phyloP scores from a whole-genome alignment of 2,888 invertebrate species.

The Crossocerus cetratus region DNA sequence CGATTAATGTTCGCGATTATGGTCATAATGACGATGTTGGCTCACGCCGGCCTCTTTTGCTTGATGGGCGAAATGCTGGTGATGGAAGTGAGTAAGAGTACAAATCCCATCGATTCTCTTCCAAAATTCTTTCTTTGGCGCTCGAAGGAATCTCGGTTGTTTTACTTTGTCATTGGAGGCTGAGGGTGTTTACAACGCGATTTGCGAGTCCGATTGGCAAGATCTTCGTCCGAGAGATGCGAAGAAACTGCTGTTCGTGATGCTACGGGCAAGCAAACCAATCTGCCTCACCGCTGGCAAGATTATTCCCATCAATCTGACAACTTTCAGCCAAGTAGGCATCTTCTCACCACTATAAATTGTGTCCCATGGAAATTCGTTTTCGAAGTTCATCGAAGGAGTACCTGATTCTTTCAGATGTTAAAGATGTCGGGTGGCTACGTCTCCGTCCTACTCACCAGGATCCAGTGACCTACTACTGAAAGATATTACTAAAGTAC shows the following conservation, averaged over 20 bases:
- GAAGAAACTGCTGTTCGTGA: constrained; percentile 14
- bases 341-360: background rate
- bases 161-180: constrained; percentile 22
- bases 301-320: constrained; percentile 19
- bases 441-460: constrained; percentile 10
- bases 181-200: constrained; percentile 12
- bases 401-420: constrained; percentile 11
- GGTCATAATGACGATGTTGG: background rate
- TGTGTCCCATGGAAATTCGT: no score
- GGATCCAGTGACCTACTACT: no score
- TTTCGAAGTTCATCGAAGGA: background rate
- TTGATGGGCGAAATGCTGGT: constrained; percentile 8
- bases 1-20: background rate
- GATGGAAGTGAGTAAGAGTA: background rate
- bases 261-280: constrained; percentile 13
- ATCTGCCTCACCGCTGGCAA: constrained; percentile 17
- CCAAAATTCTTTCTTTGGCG: constrained; percentile 3
- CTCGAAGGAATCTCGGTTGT: constrained; percentile 5
- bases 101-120: background rate
- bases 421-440: constrained; percentile 20
- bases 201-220: constrained; percentile 14
- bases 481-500: no score
- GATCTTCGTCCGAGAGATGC: constrained; percentile 1
- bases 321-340: constrained; percentile 16
- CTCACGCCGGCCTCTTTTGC: constrained; percentile 2